Base-by-base conservation (phyloP, 2,113 vertebrate genomes). In the Hyperopisus bebe region DNA sequence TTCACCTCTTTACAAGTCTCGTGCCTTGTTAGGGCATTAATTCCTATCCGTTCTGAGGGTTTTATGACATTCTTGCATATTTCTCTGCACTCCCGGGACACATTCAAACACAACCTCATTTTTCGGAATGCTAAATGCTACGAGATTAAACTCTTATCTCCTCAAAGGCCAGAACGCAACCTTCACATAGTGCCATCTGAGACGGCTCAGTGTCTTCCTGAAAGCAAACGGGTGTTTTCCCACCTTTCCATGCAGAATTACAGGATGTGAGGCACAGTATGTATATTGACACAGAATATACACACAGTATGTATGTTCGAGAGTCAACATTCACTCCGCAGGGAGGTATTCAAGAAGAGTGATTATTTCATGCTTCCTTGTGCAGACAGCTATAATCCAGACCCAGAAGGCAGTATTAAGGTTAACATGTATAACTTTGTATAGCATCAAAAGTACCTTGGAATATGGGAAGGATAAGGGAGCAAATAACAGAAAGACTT, bases 91-190 rank as follows among this genome's bases (percentile, higher is more conserved):
- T n/a, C 55, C 55, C 55, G 9, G 55, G 2, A 62, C 55, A 9
- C 24, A n/a, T n/a, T 1, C 55, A n/a, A n/a, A 35, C 66, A 35
- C 24, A 53, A 55, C 86, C 55, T 91, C 77, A 90, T 92, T 91
- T 89, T 21, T 89, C 39, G 84, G 58, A 51, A 70, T 47, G 89
- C 80, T 92, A 94, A 92, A 92, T 90, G 11, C 70, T 86, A 90
- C 46, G 88, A 87, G 70, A 82, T 51, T 55, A 92, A 91, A 51
- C 13, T 48, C 92, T 96, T 95, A 96, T 96, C 96, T 95, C 48
- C 93, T 93, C 31, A 94, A 96, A 96, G 95, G 95, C 95, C 95
- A 94, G 93, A 92, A 17, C 91, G 89, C 88, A 92, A 92, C 93
- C 93, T 91, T 94, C 90, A 89, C 84, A 89, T 66, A 88, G 90